Evolutionary conservation across 2,113 vertebrate species (phyloP).

Genomic region (Phrynosoma blainvillii): DNA sequence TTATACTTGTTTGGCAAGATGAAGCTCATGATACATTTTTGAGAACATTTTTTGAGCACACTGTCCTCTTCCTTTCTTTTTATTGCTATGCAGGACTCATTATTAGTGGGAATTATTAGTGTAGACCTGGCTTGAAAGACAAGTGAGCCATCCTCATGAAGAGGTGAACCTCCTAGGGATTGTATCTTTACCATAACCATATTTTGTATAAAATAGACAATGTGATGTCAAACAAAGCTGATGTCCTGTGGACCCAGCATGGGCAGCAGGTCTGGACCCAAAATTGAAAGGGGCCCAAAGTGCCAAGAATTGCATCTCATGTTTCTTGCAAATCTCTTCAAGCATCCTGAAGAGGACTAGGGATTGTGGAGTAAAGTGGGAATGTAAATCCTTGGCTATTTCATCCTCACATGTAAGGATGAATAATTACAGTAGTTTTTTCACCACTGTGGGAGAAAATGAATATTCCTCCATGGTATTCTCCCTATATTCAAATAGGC

Average conservation of each 20-base stretch:
- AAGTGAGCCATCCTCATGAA: neutral
- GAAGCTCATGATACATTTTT: neutral
- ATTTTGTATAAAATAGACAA: neutral
- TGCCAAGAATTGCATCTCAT: neutral
- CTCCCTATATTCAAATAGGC: too few species aligned
- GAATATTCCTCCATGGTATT: too few species aligned
- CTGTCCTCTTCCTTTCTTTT: neutral
- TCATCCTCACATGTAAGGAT: too few species aligned
- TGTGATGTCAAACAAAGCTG: neutral
- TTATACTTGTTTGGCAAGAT: neutral
- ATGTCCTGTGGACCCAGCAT: neutral
- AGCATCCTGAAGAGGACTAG: neutral
- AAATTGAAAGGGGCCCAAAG: neutral
- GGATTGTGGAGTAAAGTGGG: too few species aligned
- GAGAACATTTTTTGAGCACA: neutral
- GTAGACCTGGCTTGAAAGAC: neutral
- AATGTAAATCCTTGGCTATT: too few species aligned
- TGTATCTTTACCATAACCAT: neutral
- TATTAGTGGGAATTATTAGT: neutral
- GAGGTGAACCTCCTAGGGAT: neutral
- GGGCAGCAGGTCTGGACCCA: too few species aligned
- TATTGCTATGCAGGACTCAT: neutral
- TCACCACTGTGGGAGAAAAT: too few species aligned
- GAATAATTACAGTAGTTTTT: too few species aligned
- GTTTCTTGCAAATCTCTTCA: too few species aligned